Evolutionary conservation across 2,888 invertebrate genomes (phyloP).

Genomic region (Lapara coniferarum): DNA sequence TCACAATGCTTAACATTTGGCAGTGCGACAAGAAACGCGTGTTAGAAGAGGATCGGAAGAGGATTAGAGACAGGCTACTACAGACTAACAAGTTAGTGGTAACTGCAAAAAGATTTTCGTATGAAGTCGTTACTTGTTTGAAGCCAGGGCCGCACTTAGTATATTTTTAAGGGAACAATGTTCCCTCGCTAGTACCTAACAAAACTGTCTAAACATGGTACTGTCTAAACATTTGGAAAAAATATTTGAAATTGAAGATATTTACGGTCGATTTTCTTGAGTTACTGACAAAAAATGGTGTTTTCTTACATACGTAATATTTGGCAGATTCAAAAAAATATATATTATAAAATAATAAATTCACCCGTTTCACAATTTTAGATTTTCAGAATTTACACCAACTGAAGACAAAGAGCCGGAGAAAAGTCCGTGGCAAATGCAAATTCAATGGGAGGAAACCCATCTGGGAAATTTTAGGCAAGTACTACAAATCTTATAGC

Average conservation of each 20-base stretch:
- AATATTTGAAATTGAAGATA: no score
- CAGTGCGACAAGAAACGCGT: conserved; percentile 89
- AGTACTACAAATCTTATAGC: neutral
- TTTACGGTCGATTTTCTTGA: no score
- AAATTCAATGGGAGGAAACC: conserved; percentile 89
- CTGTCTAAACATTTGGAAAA: no score
- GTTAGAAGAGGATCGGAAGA: conserved; percentile 88
- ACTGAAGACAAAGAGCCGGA: conserved; percentile 72
- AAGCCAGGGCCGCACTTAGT: no score
- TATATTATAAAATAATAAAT: neutral
- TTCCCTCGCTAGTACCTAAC: no score
- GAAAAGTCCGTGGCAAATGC: conserved; percentile 82
- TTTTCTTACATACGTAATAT: no score
- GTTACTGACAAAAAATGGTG: no score
- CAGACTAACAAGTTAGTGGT: conserved; percentile 82
- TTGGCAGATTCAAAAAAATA: no score
- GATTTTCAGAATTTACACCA: conserved; percentile 84
- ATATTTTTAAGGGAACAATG: no score
- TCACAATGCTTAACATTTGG: conserved; percentile 90
- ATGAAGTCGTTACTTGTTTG: neutral
- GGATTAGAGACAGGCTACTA: conserved; percentile 88
- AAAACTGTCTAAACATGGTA: no score
- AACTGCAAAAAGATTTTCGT: conserved; percentile 43
- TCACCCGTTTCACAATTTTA: conserved; percentile 53
- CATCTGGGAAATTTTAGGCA: conserved; percentile 69